phyloP scores from a whole-genome alignment of 1,140 invertebrate species.

The Tyrophagus putrescentiae region DNA sequence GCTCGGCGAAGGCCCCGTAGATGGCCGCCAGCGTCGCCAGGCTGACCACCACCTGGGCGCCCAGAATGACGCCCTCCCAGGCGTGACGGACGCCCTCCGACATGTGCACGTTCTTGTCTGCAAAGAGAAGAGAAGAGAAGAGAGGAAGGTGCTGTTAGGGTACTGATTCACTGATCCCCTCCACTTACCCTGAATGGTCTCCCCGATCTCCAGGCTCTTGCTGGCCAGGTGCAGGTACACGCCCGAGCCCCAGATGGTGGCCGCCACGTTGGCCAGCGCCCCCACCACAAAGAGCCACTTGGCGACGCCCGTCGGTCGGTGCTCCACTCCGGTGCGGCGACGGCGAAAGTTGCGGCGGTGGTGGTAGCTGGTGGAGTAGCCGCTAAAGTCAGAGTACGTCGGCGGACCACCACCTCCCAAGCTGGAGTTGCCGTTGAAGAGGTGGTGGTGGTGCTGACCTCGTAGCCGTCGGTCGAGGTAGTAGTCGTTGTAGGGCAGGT shows the following conservation, averaged over 20 bases:
- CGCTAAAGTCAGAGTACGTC: conserved; percentile 5
- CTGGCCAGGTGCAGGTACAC: background rate
- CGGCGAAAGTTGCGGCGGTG: no score
- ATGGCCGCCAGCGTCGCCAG: background rate
- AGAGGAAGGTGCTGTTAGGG: background rate
- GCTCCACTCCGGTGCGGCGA: background rate
- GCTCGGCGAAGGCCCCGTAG: background rate
- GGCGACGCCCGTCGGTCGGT: background rate
- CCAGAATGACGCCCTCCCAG: conserved; percentile 7
- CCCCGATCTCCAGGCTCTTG: background rate
- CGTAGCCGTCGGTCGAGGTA: background rate
- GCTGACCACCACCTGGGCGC: background rate
- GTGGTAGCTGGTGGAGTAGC: background rate
- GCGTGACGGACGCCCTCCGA: background rate
- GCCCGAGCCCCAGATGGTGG: background rate
- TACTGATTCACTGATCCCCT: background rate
- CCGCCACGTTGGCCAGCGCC: background rate
- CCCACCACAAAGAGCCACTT: background rate
- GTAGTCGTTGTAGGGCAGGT: background rate
- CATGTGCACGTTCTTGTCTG: background rate
- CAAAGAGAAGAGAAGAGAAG: background rate
- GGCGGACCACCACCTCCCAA: no score
- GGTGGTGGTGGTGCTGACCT: background rate
- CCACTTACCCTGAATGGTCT: conserved; percentile 1
- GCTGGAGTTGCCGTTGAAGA: no score